Evolutionary conservation across 2,888 invertebrate species (phyloP), one percentile per base, ranked within the genome.

Genomic region (Apamea anceps): DNA sequence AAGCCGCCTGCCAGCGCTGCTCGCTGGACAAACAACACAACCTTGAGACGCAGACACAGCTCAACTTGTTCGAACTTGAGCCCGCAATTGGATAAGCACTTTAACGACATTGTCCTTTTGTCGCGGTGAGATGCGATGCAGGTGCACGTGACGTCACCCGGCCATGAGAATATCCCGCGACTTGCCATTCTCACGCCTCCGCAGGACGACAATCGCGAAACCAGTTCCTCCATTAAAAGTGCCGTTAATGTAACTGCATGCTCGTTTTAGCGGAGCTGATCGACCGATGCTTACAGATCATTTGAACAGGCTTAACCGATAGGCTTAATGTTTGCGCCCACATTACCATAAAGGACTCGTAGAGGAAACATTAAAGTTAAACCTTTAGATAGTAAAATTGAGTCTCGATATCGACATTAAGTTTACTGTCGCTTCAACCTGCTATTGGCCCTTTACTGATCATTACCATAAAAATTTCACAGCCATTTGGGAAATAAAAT

Each of bases 141-240:
- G 96, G 96, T 96, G 96, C 93, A 91, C 87, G 89, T 95, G 96
- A 96, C 95, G 95, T 95, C 95, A 95, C 60, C 87, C 87, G 93
- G 86, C 96, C 95, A 94, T 96, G 96, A 95, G 96, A 96, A 95
- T 94, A 93, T 93, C 92, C 94, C 93, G 90, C 92, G 92, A 93
- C 92, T 93, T 90, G 94, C 95, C 94, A 95, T 95, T 96, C 96
- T 96, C 96, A 96, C 96, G 96, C 96, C 96, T 95, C 93, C 96
- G 90, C 94, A 90, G 89, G 91, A 93, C 93, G 94, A 93, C 94
- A 94, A 93, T 93, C 92, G 91, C 92, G 80, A 92, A 95, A 96
- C 96, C 95, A 93, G 96, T 96, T 94, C 91, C 91, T 93, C 92
- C 93, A 94, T 93, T 95, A 93, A 94, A 94, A 95, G 95, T 95